These are phyloP conservation scores for Columba guinea DNA, from an alignment of 2,797 vertebrate genomes.

Conservation along the genomic window DNA sequence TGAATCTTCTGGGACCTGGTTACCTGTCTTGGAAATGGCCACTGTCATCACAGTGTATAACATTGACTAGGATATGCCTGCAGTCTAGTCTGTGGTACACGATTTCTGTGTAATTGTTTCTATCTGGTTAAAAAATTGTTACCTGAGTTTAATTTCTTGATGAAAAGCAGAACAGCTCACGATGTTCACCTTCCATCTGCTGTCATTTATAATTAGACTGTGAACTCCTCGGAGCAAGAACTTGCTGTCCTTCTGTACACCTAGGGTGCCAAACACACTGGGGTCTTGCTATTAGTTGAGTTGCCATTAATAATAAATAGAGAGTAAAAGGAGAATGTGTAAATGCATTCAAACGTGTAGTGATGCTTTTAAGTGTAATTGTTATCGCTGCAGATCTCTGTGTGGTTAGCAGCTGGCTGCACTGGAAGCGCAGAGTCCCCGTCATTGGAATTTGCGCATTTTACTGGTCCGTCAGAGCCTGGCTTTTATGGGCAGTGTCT, in stretches of 20 bases:
- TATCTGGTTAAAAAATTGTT: neutral
- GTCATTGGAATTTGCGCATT: neutral
- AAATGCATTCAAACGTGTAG: conserved; percentile 58
- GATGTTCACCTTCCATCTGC: neutral
- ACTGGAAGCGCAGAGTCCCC: neutral
- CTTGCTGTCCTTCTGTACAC: conserved; percentile 26
- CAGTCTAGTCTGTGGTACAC: neutral
- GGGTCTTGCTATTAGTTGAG: conserved; percentile 27
- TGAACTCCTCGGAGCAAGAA: conserved; percentile 29
- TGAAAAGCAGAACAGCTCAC: neutral
- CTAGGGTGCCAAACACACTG: neutral
- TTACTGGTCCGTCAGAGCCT: neutral
- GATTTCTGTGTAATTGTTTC: neutral
- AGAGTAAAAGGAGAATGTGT: conserved; percentile 66
- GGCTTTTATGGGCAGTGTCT: neutral
- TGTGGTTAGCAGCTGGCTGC: conserved; percentile 30
- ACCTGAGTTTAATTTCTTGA: conserved; percentile 12
- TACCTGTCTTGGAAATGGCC: neutral
- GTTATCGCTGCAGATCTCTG: conserved; percentile 33
- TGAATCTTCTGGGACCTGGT: neutral
- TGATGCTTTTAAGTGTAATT: conserved; percentile 42
- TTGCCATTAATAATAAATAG: conserved; percentile 67
- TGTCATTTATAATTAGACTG: conserved; percentile 20
- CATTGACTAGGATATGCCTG: neutral
- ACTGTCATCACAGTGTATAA: neutral